These are phyloP conservation scores for Spatula versicolor DNA, from an alignment of 2,797 vertebrate species.

Conservation along the genomic window DNA sequence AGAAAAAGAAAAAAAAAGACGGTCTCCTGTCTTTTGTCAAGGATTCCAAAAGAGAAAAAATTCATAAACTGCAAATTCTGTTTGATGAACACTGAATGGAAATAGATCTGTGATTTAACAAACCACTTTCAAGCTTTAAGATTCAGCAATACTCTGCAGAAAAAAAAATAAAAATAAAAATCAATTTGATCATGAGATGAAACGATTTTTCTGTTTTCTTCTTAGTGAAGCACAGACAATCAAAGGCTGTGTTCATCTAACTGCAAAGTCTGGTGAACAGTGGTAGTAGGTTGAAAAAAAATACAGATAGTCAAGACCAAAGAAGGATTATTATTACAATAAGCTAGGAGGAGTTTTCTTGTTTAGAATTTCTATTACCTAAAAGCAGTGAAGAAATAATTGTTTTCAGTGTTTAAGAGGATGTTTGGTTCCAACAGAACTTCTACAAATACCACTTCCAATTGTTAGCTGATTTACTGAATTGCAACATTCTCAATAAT, in stretches of 20 bases:
- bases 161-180: conserved; percentile 8
- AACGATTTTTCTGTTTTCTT: conserved; percentile 2
- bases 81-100: conserved; percentile 2
- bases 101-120: conserved; percentile 15
- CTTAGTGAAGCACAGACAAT: conserved; percentile 3
- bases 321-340: conserved; percentile 23
- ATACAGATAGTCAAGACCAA: neutral
- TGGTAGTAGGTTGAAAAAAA: neutral
- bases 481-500: neutral
- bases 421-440: neutral
- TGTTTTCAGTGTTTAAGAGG: neutral
- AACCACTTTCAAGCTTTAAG: conserved; percentile 4
- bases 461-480: neutral
- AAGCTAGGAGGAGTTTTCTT: neutral
- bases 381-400: neutral
- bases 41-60: neutral
- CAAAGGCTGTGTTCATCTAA: conserved; percentile 12
- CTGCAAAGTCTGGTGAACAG: neutral
- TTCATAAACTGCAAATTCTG: neutral
- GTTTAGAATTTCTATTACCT: neutral
- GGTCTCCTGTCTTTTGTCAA: neutral
- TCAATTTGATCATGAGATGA: conserved; percentile 21
- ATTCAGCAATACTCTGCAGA: neutral
- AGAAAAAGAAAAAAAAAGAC: neutral
- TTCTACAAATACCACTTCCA: neutral